These are phyloP conservation scores for Orchesella flavescens DNA, from an alignment of 2,888 invertebrate species.

Conservation along the genomic window DNA sequence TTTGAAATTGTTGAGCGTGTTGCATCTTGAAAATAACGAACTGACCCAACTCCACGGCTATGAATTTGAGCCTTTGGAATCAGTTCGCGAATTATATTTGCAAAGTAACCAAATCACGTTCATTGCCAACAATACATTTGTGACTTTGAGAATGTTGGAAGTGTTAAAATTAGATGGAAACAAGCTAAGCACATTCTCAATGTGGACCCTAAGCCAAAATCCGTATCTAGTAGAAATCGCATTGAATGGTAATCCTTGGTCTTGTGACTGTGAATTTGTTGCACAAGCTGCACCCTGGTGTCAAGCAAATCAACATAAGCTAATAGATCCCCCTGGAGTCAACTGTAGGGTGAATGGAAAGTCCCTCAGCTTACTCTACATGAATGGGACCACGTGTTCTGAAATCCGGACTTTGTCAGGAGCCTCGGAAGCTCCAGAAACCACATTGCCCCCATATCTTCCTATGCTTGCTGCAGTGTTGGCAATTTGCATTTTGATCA, in stretches of 20 bases:
- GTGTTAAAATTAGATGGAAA: slow-evolving; percentile 90
- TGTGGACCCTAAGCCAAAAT: slow-evolving; percentile 89
- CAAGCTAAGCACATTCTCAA: slow-evolving; percentile 85
- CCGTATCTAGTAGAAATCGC: slow-evolving; percentile 91
- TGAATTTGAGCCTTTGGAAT: slow-evolving; percentile 87
- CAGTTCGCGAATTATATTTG: slow-evolving; percentile 88
- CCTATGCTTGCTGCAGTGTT: slow-evolving; percentile 83
- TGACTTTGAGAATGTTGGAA: slow-evolving; percentile 86
- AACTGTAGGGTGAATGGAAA: slow-evolving; percentile 77
- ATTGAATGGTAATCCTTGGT: slow-evolving; percentile 90
- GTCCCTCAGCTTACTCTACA: slow-evolving; percentile 66
- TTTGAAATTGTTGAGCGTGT: slow-evolving; percentile 83
- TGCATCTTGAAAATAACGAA: slow-evolving; percentile 91
- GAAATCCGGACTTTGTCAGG: slow-evolving; percentile 72
- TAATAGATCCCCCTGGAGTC: slow-evolving; percentile 84
- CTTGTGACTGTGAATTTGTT: slow-evolving; percentile 86
- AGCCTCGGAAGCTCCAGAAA: slow-evolving; percentile 71
- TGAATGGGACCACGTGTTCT: slow-evolving; percentile 71
- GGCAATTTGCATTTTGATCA: slow-evolving; percentile 81
- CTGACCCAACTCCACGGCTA: slow-evolving; percentile 86
- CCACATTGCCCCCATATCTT: slow-evolving; percentile 77
- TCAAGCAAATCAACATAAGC: slow-evolving; percentile 85
- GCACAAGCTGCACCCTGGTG: slow-evolving; percentile 87
- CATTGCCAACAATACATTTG: slow-evolving; percentile 91
- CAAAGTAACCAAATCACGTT: slow-evolving; percentile 88